phyloP scores from a whole-genome alignment of 2,888 invertebrate genomes.

The Sclerodermus sp. region DNA sequence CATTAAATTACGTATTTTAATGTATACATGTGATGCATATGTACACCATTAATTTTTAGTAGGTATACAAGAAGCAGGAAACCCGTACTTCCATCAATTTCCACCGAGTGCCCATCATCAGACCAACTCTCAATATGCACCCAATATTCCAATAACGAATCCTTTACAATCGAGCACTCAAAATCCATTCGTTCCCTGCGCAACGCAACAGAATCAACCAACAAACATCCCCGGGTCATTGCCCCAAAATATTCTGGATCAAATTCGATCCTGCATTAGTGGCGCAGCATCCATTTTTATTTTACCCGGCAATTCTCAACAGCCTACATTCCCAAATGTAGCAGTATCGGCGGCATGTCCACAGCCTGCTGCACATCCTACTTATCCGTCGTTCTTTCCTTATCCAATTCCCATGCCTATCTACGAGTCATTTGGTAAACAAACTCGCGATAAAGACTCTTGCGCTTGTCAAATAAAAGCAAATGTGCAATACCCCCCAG shows the following conservation, averaged over 20 bases:
- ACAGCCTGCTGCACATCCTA: not conserved
- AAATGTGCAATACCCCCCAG: not conserved
- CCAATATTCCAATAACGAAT: not conserved
- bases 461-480: constrained; percentile 14
- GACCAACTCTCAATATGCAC: constrained; percentile 3
- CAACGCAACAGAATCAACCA: constrained; percentile 9
- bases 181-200: not conserved
- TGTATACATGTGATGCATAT: constrained; percentile 1
- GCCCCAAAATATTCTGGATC: constrained; percentile 37
- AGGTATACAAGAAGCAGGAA: not conserved
- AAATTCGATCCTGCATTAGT: constrained; percentile 34
- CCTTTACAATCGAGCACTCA: constrained; percentile 11
- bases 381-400: constrained; percentile 34
- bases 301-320: constrained; percentile 36
- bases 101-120: constrained; percentile 7
- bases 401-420: constrained; percentile 37
- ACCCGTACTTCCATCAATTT: constrained; percentile 6
- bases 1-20: constrained; percentile 3
- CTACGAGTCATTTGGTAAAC: constrained; percentile 20
- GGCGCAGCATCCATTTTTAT: constrained; percentile 42
- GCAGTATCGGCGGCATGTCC: not conserved
- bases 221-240: constrained; percentile 1
- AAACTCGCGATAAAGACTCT: constrained; percentile 7
- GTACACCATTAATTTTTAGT: not conserved
- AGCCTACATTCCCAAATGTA: constrained; percentile 20